Evolutionary conservation across 53 echinoderm and acorn worm species (phyloP).

Genomic region (Apostichopus leukothele): DNA sequence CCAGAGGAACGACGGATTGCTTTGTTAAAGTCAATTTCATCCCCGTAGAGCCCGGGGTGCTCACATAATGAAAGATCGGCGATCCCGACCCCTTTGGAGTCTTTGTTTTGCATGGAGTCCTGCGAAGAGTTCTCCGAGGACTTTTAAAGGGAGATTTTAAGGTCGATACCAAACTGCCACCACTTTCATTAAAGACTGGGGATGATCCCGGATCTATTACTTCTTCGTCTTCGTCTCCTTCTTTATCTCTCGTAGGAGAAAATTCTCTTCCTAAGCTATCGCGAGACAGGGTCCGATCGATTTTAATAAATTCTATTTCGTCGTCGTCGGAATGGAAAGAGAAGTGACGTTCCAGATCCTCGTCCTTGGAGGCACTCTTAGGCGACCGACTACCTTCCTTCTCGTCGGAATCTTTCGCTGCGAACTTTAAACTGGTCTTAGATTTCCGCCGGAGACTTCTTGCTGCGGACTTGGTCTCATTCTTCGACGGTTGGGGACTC

Average conservation of each 20-base stretch:
- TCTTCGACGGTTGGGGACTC: not conserved
- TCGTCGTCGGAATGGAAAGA: conserved; percentile 39
- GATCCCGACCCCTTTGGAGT: not conserved
- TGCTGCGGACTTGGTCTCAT: not conserved
- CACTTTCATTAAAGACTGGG: conserved; percentile 14
- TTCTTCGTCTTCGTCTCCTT: not conserved
- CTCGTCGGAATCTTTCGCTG: not conserved
- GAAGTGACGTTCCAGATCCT: conserved; percentile 22
- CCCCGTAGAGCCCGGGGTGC: conserved; percentile 26
- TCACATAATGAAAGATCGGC: conserved; percentile 20
- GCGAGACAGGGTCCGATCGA: conserved; percentile 8
- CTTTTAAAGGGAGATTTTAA: conserved; percentile 7
- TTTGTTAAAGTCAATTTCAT: not conserved
- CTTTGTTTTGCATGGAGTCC: not conserved
- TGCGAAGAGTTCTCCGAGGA: not conserved
- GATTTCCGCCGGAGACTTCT: not conserved
- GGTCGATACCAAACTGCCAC: not conserved
- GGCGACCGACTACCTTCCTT: not conserved
- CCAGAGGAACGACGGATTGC: not conserved
- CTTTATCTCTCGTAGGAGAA: not conserved
- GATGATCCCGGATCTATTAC: not conserved
- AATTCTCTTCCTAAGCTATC: conserved; percentile 16
- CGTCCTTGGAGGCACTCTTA: not conserved
- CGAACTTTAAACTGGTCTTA: not conserved
- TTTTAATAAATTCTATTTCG: conserved; percentile 31